These are phyloP conservation scores for Gymnoscopelus braueri DNA, from an alignment of 2,797 vertebrate species.

Conservation along the genomic window DNA sequence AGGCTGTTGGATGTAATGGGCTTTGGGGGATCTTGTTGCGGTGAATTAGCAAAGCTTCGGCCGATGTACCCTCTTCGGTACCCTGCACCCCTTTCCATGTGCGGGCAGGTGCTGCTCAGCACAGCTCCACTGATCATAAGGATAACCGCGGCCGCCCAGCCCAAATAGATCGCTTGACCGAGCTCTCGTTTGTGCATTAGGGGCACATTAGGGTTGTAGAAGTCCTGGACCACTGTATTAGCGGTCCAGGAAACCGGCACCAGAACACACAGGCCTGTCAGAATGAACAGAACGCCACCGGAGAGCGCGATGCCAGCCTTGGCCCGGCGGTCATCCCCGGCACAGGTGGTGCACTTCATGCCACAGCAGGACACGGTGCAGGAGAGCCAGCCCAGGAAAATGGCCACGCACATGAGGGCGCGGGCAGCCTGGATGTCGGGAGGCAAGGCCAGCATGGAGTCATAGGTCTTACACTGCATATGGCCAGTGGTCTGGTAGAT, in stretches of 20 bases:
- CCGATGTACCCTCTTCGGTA: conserved; percentile 79
- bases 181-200: conserved; percentile 82
- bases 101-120: conserved; percentile 83
- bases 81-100: conserved; percentile 68
- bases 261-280: conserved; percentile 83
- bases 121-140: conserved; percentile 85
- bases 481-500: conserved; percentile 85
- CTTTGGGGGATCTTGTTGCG: conserved; percentile 72
- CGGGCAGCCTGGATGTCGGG: conserved; percentile 84
- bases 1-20: conserved; percentile 73
- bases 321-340: conserved; percentile 82
- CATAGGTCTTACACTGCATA: conserved; percentile 87
- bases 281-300: conserved; percentile 83
- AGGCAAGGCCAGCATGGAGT: conserved; percentile 83
- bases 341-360: conserved; percentile 88
- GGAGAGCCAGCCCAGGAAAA: conserved; percentile 87
- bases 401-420: conserved; percentile 85
- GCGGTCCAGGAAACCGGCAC: conserved; percentile 85
- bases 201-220: conserved; percentile 85
- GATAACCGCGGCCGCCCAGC: conserved; percentile 82
- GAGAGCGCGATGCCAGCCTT: conserved; percentile 83
- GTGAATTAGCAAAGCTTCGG: conserved; percentile 78
- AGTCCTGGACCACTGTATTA: conserved; percentile 83
- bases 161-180: conserved; percentile 85
- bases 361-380: conserved; percentile 87